Evolutionary conservation across 1,140 invertebrate species (phyloP), one percentile per base, ranked within the genome.

Genomic region (Thaumetopoea pityocampa): DNA sequence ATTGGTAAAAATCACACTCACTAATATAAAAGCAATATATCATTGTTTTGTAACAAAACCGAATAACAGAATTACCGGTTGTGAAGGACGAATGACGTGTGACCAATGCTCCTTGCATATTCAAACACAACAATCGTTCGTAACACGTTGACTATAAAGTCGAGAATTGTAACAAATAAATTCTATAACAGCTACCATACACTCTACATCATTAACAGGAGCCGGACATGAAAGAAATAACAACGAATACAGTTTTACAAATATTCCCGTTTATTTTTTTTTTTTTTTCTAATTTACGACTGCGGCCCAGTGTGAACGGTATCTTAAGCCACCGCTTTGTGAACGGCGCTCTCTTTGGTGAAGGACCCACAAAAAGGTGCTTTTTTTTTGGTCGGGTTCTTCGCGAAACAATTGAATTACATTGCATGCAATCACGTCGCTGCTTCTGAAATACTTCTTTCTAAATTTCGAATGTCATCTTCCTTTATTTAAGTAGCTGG

Each of bases 161-260:
- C 30, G 1, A 23, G 17, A 16, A 14, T 29, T 5, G 16, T 4
- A 0, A 3, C 11, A 28, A 11, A 14, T 0, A 7, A 4, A 17
- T 10, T 23, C n/a, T n/a, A n/a, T 4, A 10, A 19, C 5, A 9
- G 35, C 20, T 24, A 27, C 23, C 15, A 23, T 47, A 28, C 32
- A 4, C 17, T 35, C 48, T 18, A 53, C 52, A 47, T 58, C 59
- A 60, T 61, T 43, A 51, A 38, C 34, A 22, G 8, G 11, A 48
- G 28, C 22, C 26, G 41, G 50, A 32, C 29, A 28, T 24, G 12
- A 42, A 59, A 68, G 68, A 78, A 71, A 59, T 48, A 17, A 50
- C 37, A 29, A n/a, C n/a, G 47, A 51, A 41, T 60, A 72, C 73
- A 66, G 67, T 76, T 76, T 63, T 54, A 81, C 77, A 77, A 78